Evolutionary conservation across 2,888 invertebrate species (phyloP).

Genomic region (Bursaphelenchus okinawaensis): DNA sequence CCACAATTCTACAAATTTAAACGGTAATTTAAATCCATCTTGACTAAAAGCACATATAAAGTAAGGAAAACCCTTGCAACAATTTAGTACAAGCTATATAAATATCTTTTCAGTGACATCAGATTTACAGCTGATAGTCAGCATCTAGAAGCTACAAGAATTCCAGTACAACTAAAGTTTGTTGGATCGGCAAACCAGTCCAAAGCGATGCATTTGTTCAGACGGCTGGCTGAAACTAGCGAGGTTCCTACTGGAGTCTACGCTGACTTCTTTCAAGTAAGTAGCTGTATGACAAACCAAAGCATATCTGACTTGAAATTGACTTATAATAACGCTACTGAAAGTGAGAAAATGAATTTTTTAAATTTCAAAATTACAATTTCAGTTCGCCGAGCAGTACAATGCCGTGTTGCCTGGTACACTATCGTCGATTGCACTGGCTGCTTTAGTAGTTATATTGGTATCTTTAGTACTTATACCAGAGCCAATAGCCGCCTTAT

Average conservation of each 20-base stretch:
- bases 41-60: too few relatives aligned
- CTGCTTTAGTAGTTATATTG: slow-evolving; percentile 74
- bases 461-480: slow-evolving; percentile 89
- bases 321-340: neutral
- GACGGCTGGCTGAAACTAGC: slow-evolving; percentile 47
- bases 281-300: neutral
- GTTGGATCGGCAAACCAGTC: slow-evolving; percentile 44
- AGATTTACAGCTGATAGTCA: slow-evolving; percentile 41
- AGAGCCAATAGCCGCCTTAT: slow-evolving; percentile 79
- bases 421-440: slow-evolving; percentile 72
- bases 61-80: too few relatives aligned
- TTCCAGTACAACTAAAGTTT: slow-evolving; percentile 51
- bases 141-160: slow-evolving; percentile 49
- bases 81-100: neutral
- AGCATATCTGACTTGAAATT: neutral
- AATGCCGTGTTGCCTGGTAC: slow-evolving; percentile 56
- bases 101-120: slow-evolving; percentile 36
- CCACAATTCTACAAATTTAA: slow-evolving; percentile 52
- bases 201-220: slow-evolving; percentile 53
- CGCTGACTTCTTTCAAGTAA: slow-evolving; percentile 56
- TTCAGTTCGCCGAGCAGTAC: slow-evolving; percentile 57
- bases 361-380: slow-evolving; percentile 7
- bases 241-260: slow-evolving; percentile 52
- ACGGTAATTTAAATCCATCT: too few relatives aligned
- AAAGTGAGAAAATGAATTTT: neutral